A percentile compares a stretch with the other conserved stretches of the same genome.
phyloP scores from a whole-genome alignment of 2,888 invertebrate genomes.

The Mesorhabditis sp. region DNA sequence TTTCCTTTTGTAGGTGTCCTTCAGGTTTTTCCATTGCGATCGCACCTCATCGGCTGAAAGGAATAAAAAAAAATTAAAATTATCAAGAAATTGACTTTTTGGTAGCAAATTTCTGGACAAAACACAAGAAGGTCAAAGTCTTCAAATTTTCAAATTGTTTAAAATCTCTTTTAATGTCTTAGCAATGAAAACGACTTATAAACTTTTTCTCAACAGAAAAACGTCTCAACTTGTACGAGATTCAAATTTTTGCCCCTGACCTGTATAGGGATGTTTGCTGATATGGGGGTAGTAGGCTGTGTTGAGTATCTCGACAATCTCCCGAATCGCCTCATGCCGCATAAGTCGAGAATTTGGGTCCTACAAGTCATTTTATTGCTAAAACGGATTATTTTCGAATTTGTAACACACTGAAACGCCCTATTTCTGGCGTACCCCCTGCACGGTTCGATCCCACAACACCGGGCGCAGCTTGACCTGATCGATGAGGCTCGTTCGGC shows the following conservation, averaged over 20 bases:
- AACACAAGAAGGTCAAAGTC: too few species aligned
- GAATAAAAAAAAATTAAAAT: not conserved
- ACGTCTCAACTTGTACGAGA: not conserved
- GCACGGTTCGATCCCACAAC: constrained; percentile 5
- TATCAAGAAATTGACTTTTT: too few species aligned
- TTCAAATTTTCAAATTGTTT: too few species aligned
- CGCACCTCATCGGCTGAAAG: constrained; percentile 35
- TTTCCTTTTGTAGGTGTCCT: constrained; percentile 42
- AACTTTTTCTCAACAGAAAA: too few species aligned
- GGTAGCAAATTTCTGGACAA: too few species aligned
- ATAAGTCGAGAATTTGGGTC: not conserved
- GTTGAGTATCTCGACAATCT: constrained; percentile 2
- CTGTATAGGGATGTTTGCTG: not conserved
- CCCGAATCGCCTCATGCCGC: constrained; percentile 3
- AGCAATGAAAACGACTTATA: too few species aligned
- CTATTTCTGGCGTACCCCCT: not conserved
- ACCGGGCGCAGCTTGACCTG: not conserved
- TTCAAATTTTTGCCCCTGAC: not conserved
- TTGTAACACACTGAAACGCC: not conserved
- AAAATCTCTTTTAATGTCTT: too few species aligned
- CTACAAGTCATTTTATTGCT: not conserved
- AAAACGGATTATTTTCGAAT: constrained; percentile 3
- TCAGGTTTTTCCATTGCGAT: constrained; percentile 43
- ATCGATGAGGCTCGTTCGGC: not conserved
- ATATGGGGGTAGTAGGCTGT: not conserved